Percentiles rank a stretch among this genome's conserved stretches.
phyloP scores from a whole-genome alignment of 1,140 invertebrate species.

The Trichonephila clavata region DNA sequence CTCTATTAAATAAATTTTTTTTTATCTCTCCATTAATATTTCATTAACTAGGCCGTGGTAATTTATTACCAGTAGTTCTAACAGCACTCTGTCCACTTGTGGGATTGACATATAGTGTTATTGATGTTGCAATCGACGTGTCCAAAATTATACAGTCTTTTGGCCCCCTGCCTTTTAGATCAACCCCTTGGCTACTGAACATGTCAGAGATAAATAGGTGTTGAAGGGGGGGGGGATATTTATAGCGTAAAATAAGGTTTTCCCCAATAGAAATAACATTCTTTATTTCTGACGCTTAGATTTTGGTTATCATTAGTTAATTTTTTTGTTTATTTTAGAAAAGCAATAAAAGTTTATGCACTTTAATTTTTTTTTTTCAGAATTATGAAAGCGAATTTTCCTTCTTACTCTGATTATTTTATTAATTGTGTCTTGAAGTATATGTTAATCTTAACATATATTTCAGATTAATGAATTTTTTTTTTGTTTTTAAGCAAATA shows the following conservation, averaged over 20 bases:
- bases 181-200: constrained; percentile 67
- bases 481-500: too few relatives aligned
- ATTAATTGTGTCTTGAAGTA: too few relatives aligned
- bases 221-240: background rate
- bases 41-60: background rate
- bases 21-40: background rate
- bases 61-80: background rate
- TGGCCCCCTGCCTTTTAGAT: background rate
- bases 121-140: background rate
- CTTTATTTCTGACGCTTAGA: background rate
- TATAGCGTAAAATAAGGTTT: background rate
- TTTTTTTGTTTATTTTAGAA: too few relatives aligned
- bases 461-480: too few relatives aligned
- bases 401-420: too few relatives aligned
- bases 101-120: constrained; percentile 59
- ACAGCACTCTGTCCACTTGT: background rate
- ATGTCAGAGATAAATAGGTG: constrained; percentile 62
- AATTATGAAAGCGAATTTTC: too few relatives aligned
- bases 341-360: too few relatives aligned
- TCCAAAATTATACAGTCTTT: constrained; percentile 14
- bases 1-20: too few relatives aligned
- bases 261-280: too few relatives aligned
- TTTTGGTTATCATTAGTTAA: too few relatives aligned
- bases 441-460: too few relatives aligned
- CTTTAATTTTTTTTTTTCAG: too few relatives aligned